phyloP scores from a whole-genome alignment of 2,797 vertebrate genomes.

The Cuculus canorus region DNA sequence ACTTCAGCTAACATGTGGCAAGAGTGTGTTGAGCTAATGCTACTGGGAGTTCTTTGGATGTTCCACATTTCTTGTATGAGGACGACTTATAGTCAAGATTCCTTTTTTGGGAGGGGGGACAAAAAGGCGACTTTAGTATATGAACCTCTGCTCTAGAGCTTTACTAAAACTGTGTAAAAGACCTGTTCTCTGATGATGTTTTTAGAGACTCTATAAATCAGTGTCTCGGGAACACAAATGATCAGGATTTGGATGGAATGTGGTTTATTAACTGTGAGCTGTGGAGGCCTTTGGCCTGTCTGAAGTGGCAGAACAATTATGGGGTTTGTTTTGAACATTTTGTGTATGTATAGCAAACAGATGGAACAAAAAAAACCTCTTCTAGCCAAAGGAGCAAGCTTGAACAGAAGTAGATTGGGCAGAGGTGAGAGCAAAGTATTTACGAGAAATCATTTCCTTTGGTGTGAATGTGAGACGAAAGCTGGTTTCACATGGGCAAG shows the following conservation, averaged over 20 bases:
- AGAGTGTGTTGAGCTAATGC: constrained; percentile 14
- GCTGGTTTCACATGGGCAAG: not conserved
- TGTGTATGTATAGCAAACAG: not conserved
- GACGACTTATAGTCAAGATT: not conserved
- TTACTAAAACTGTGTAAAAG: not conserved
- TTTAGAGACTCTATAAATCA: not conserved
- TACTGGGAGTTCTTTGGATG: constrained; percentile 31
- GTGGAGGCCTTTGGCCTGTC: not conserved
- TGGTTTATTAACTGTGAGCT: not conserved
- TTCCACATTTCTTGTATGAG: not conserved
- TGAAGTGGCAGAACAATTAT: not conserved
- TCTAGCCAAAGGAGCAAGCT: not conserved
- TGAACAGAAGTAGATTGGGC: not conserved
- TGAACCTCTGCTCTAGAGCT: not conserved
- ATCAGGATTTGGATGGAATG: not conserved
- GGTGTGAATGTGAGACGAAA: not conserved
- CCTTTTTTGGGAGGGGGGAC: not conserved
- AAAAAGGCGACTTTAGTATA: not conserved
- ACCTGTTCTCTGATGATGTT: not conserved
- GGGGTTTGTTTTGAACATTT: not conserved
- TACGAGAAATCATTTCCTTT: not conserved
- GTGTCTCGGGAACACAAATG: not conserved
- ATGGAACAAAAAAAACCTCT: not conserved
- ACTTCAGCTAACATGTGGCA: constrained; percentile 36
- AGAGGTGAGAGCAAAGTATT: not conserved